Evolutionary conservation across 1,140 invertebrate genomes (phyloP).

Genomic region (Cotesia chilonis): DNA sequence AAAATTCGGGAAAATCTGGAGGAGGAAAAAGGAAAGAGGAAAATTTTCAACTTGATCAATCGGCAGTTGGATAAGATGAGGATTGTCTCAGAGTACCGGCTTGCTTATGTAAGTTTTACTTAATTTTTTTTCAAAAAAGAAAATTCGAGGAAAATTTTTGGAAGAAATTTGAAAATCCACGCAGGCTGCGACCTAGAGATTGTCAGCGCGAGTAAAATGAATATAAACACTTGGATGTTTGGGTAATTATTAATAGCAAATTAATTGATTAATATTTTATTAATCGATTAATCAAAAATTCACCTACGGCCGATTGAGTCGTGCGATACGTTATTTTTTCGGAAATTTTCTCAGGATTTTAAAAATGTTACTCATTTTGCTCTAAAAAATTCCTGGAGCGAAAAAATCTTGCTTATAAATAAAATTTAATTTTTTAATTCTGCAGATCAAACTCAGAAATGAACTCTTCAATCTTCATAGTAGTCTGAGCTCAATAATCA

Average conservation of each 20-base stretch:
- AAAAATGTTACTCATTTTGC: neutral
- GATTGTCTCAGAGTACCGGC: neutral
- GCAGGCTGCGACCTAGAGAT: too few species aligned
- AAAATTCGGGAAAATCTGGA: neutral
- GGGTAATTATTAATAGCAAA: too few species aligned
- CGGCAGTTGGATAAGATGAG: neutral
- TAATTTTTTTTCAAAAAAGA: neutral
- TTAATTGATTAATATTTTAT: too few species aligned
- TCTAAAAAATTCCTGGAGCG: neutral
- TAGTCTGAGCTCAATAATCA: constrained; percentile 15
- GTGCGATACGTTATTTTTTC: too few species aligned
- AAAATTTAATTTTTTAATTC: constrained; percentile 3
- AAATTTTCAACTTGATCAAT: neutral
- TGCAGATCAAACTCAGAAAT: constrained; percentile 38
- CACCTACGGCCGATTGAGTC: too few species aligned
- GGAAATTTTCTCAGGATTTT: too few species aligned
- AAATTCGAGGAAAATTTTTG: neutral
- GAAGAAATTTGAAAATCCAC: neutral
- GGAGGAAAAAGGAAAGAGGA: neutral
- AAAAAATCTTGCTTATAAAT: constrained; percentile 13
- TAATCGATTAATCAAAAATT: too few species aligned
- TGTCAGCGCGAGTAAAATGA: too few species aligned
- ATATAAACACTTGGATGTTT: too few species aligned
- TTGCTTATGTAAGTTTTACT: neutral
- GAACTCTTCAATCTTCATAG: constrained; percentile 23